Conservation (phyloP, 2,113 vertebrate species). For the Lycocorax pyrrhopterus region DNA sequence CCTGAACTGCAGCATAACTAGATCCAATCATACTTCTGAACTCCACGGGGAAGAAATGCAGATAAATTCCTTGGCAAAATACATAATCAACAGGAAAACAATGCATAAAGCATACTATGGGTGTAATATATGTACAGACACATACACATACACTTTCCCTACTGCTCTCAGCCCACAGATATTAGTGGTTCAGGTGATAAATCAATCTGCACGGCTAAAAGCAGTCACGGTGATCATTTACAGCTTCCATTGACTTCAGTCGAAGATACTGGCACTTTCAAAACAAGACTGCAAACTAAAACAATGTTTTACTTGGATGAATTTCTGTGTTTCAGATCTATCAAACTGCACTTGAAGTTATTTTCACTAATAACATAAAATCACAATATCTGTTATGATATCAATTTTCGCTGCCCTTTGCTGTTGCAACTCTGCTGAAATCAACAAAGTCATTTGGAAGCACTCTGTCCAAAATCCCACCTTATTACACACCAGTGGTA, state of each 20-base stretch:
- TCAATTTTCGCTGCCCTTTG: conserved; percentile 7
- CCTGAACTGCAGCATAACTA: neutral
- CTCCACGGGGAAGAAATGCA: neutral
- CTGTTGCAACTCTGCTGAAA: neutral
- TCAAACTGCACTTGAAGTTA: neutral
- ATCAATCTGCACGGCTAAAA: neutral
- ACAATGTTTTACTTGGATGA: neutral
- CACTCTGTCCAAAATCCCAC: neutral
- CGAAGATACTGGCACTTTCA: neutral
- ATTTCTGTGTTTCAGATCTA: neutral
- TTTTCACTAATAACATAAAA: conserved; percentile 24
- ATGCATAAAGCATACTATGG: neutral
- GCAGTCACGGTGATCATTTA: neutral
- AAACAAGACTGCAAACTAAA: neutral
- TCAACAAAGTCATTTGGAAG: neutral
- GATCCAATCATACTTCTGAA: neutral
- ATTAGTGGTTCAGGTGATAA: neutral
- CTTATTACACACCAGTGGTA: neutral
- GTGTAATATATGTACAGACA: neutral
- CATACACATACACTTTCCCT: neutral
- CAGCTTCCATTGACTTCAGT: neutral
- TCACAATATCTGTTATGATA: neutral
- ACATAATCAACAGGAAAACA: neutral
- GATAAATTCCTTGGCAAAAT: conserved; percentile 7
- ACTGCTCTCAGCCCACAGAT: neutral